These are phyloP conservation scores for Drosophila aldrichi DNA, from an alignment of 2,888 invertebrate genomes.

Conservation along the genomic window DNA sequence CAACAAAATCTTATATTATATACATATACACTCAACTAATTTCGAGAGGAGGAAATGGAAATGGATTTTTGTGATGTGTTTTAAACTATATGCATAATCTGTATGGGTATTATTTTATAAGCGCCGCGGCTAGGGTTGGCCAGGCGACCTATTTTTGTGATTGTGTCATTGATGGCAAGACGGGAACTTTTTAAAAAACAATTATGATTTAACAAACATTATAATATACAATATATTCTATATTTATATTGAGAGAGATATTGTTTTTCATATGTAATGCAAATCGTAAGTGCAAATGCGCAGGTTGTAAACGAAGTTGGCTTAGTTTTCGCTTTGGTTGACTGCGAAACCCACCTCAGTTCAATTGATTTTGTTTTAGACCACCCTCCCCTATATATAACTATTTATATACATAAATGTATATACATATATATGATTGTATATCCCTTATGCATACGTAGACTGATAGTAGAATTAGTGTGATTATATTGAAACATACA, in stretches of 20 bases:
- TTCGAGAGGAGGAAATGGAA: background rate
- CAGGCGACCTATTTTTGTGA: constrained; percentile 65
- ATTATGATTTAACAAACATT: constrained; percentile 28
- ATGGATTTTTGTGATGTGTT: constrained; percentile 63
- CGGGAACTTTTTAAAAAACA: constrained; percentile 10
- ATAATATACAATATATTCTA: constrained; percentile 15
- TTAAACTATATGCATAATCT: constrained; percentile 64
- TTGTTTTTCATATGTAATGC: constrained; percentile 1
- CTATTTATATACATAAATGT: constrained; percentile 12
- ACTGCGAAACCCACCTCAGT: constrained; percentile 21
- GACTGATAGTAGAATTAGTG: constrained; percentile 83
- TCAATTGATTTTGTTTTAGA: constrained; percentile 16
- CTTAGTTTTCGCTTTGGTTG: constrained; percentile 46
- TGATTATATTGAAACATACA: constrained; percentile 44
- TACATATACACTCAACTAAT: constrained; percentile 24
- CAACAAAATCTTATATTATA: constrained; percentile 42
- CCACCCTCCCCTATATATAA: constrained; percentile 32
- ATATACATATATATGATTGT: constrained; percentile 13
- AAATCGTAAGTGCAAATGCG: constrained; percentile 37
- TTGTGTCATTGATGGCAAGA: constrained; percentile 50
- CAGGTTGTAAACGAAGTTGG: constrained; percentile 63
- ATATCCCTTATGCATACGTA: constrained; percentile 75
- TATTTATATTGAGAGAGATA: constrained; percentile 5
- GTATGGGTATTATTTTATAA: constrained; percentile 75
- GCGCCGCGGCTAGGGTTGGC: constrained; percentile 44